These are phyloP conservation scores for Rhamphomyia laevipes DNA, from an alignment of 2,888 invertebrate species.

Conservation along the genomic window DNA sequence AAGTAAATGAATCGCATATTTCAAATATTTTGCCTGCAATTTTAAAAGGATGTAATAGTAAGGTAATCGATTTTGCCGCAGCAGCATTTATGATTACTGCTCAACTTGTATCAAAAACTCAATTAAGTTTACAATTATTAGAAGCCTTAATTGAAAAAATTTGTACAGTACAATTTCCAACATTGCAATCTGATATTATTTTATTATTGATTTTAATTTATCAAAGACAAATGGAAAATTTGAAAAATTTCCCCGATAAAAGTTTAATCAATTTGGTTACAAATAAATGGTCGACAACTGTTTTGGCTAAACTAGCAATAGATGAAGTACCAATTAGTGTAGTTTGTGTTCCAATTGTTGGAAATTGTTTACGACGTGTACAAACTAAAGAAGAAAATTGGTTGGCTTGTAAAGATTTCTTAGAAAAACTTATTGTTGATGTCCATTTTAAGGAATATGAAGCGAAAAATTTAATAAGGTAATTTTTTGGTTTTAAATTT, in stretches of 20 bases:
- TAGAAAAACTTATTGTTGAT: constrained; percentile 46
- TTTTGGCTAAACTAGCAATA: constrained; percentile 44
- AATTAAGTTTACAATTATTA: constrained; percentile 45
- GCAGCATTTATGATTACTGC: constrained; percentile 62
- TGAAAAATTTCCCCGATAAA: constrained; percentile 40
- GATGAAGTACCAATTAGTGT: constrained; percentile 44
- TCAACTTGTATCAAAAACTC: constrained; percentile 53
- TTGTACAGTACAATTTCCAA: constrained; percentile 38
- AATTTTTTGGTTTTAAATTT: constrained; percentile 7
- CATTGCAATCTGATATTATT: constrained; percentile 50
- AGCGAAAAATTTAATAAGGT: constrained; percentile 47
- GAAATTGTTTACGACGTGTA: constrained; percentile 41
- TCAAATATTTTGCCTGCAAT: constrained; percentile 57
- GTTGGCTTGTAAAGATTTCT: constrained; percentile 41
- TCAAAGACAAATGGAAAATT: constrained; percentile 46
- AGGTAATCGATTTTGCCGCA: constrained; percentile 57
- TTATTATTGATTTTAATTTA: constrained; percentile 58
- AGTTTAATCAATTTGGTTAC: constrained; percentile 42
- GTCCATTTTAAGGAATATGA: constrained; percentile 46
- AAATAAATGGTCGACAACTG: constrained; percentile 38
- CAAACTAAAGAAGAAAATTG: constrained; percentile 41
- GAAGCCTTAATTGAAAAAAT: constrained; percentile 49
- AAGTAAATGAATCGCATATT: constrained; percentile 51
- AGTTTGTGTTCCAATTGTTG: constrained; percentile 46
- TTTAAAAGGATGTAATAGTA: constrained; percentile 56